Base-by-base conservation (phyloP, 2,113 vertebrate genomes). In the Anthoscopus minutus region DNA sequence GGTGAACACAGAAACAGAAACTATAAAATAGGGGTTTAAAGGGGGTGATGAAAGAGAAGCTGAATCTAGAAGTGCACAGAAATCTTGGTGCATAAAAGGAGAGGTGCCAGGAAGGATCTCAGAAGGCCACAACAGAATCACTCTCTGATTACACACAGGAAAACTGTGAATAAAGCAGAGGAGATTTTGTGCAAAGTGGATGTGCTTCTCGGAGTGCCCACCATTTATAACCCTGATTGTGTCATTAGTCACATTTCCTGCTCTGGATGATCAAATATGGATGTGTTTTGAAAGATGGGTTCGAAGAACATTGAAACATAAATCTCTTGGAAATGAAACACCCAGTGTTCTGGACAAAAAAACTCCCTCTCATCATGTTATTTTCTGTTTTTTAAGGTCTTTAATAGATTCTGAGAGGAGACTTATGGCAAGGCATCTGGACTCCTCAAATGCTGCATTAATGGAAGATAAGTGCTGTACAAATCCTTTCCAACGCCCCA, bases 171-270 rank as follows among this genome's bases (percentile, higher is more conserved):
- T 84, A 91, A 88, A 61, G 56, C 57, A 91, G 56, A 73, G 70
- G 14, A 82, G 80, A 45, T 86, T 94, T 90, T 64, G 25, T 74
- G 65, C 67, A 86, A 93, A 91, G 90, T 91, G 86, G 92, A 93
- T 97, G 92, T 88, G 58, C 88, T 89, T 85, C 86, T 91, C 18
- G 1, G 47, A 50, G 31, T 76, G 83, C 64, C 70, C 74, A 86
- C 66, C 77, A 97, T 96, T 96, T 96, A 76, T 96, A 96, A 96
- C 33, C 45, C 71, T 96, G 97, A 96, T 97, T 82, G 93, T 88
- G 61, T 56, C 94, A 97, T 97, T 95, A 97, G 84, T 98, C 97
- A 98, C 40, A 81, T 86, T 57, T 51, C 58, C 85, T 60, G 96
- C 72, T 73, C 89, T 4, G 1, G 78, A 72, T 96, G 87, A 96